Conservation (phyloP, 2,797 vertebrate species). For the Sphenodon punctatus region DNA sequence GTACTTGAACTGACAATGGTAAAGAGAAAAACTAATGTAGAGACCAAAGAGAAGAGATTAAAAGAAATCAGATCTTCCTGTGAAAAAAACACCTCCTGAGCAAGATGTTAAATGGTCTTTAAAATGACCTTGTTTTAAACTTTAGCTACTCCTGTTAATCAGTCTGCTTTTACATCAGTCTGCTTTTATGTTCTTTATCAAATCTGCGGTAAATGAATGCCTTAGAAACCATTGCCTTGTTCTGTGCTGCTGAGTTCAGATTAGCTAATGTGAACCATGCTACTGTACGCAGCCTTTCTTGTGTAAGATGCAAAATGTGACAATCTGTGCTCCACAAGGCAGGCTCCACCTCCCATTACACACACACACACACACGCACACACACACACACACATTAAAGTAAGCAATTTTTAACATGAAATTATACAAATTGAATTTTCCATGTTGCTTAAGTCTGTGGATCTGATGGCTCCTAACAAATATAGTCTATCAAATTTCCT, state of each 20-base stretch:
- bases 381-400: background rate
- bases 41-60: constrained; percentile 67
- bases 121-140: constrained; percentile 36
- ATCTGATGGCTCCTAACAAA: background rate
- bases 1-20: constrained; percentile 50
- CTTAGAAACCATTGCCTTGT: background rate
- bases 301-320: background rate
- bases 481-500: accelerated
- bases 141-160: background rate
- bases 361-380: too few species aligned
- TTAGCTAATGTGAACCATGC: background rate
- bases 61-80: constrained; percentile 78
- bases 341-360: background rate
- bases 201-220: background rate
- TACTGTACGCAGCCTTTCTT: background rate
- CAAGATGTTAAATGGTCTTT: constrained; percentile 51
- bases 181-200: constrained; percentile 14
- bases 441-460: too few species aligned
- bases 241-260: background rate
- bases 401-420: background rate
- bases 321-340: background rate
- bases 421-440: background rate
- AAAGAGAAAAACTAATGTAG: constrained; percentile 65
- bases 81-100: constrained; percentile 61
- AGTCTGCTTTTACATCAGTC: constrained; percentile 1